phyloP scores from a whole-genome alignment of 2,797 vertebrate genomes.

The Siniperca undulata region DNA sequence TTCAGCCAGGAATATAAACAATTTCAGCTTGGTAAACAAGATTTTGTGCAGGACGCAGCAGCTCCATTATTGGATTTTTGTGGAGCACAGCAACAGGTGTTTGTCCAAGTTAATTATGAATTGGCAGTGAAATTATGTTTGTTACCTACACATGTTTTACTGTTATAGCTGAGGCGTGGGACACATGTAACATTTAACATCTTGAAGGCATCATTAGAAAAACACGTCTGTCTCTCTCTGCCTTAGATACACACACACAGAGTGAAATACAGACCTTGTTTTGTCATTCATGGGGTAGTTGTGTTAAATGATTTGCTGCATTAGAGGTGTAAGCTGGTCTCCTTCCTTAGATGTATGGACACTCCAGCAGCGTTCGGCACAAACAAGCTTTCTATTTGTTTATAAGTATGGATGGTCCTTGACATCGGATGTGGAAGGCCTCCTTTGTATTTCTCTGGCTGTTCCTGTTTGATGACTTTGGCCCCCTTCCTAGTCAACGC shows the following conservation, averaged over 20 bases:
- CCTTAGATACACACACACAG: not conserved
- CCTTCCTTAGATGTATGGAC: constrained; percentile 6
- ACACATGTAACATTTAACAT: constrained; percentile 36
- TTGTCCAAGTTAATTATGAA: constrained; percentile 49
- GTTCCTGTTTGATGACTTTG: not conserved
- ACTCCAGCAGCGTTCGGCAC: constrained; percentile 2
- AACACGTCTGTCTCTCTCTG: constrained; percentile 2
- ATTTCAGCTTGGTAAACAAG: constrained; percentile 42
- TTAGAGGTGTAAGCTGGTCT: constrained; percentile 6
- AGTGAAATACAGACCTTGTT: constrained; percentile 24
- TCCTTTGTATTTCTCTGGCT: not conserved
- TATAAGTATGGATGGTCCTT: not conserved
- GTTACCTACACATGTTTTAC: constrained; percentile 24
- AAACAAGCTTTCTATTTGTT: constrained; percentile 24
- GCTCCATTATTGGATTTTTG: constrained; percentile 50
- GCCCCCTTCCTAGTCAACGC: not conserved
- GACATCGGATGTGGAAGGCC: not conserved
- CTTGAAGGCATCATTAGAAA: constrained; percentile 44
- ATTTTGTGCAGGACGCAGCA: constrained; percentile 23
- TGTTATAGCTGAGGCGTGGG: constrained; percentile 8
- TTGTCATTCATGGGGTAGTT: constrained; percentile 29
- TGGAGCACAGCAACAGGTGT: constrained; percentile 46
- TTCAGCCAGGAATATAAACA: constrained; percentile 34
- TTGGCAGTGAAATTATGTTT: constrained; percentile 24
- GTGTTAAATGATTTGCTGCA: constrained; percentile 23